These are phyloP conservation scores for Bufo bufo DNA, from an alignment of 2,113 vertebrate genomes.

Conservation along the genomic window DNA sequence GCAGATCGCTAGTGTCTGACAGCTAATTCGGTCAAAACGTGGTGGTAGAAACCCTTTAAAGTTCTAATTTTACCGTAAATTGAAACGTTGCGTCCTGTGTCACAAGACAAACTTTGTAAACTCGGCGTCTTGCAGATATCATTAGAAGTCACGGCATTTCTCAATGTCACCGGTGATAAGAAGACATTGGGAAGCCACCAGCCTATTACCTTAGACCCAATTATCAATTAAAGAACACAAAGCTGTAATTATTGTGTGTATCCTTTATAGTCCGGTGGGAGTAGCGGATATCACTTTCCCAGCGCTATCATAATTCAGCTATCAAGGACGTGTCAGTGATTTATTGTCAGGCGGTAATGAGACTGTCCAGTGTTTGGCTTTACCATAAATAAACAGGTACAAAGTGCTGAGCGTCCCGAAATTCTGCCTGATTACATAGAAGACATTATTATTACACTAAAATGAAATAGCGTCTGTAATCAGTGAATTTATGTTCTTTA, in stretches of 20 bases:
- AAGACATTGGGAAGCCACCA: background rate
- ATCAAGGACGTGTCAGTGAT: constrained; percentile 84
- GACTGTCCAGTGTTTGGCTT: constrained; percentile 78
- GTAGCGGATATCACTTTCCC: constrained; percentile 68
- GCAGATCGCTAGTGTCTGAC: too few species aligned
- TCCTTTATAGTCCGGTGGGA: constrained; percentile 70
- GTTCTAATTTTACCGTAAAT: background rate
- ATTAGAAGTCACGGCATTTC: constrained; percentile 11
- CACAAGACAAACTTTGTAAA: constrained; percentile 21
- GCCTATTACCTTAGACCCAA: constrained; percentile 23
- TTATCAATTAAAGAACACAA: constrained; percentile 51
- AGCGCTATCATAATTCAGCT: constrained; percentile 72
- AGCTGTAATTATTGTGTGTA: constrained; percentile 67
- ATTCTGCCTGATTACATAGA: constrained; percentile 70
- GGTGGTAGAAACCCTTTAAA: background rate
- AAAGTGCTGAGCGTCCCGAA: constrained; percentile 74
- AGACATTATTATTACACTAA: constrained; percentile 77
- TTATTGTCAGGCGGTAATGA: constrained; percentile 83
- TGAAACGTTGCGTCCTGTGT: background rate
- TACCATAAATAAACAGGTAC: constrained; percentile 83
- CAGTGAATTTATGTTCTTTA: constrained; percentile 65
- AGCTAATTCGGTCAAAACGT: too few species aligned
- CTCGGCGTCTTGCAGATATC: background rate
- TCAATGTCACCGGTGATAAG: constrained; percentile 26
- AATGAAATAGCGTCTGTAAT: constrained; percentile 71